These are phyloP conservation scores for Psococerastis gibbosa DNA, from an alignment of 2,888 invertebrate genomes.

Conservation along the genomic window DNA sequence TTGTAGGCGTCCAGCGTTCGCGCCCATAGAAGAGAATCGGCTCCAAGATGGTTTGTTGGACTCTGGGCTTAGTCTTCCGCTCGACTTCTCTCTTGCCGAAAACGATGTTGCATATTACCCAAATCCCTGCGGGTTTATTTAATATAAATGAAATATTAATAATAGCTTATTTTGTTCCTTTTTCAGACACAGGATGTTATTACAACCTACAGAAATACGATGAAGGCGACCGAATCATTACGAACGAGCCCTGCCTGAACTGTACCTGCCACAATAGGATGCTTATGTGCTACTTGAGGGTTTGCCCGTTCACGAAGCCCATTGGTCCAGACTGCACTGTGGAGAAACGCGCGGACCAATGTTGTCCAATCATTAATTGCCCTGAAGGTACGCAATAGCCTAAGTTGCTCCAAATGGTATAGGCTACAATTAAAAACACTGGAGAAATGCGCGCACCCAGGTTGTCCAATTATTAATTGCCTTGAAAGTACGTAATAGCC, in stretches of 20 bases:
- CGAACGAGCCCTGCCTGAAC: slow-evolving; percentile 88
- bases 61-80: too few relatives aligned
- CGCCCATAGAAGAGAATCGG: too few relatives aligned
- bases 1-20: too few relatives aligned
- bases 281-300: slow-evolving; percentile 87
- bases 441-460: slow-evolving; percentile 79
- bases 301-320: slow-evolving; percentile 85
- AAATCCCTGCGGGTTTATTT: too few relatives aligned
- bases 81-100: too few relatives aligned
- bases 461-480: slow-evolving; percentile 83
- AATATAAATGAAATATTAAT: too few relatives aligned
- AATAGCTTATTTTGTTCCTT: too few relatives aligned
- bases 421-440: too few relatives aligned
- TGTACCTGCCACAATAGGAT: slow-evolving; percentile 89
- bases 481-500: slow-evolving; percentile 52
- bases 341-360: slow-evolving; percentile 79
- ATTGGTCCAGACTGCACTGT: slow-evolving; percentile 82
- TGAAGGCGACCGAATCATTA: slow-evolving; percentile 82
- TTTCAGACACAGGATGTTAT: slow-evolving; percentile 59
- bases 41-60: too few relatives aligned
- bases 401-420: too few relatives aligned
- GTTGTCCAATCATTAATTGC: slow-evolving; percentile 83
- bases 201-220: slow-evolving; percentile 88
- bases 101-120: too few relatives aligned
- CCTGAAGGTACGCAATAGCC: slow-evolving; percentile 52